phyloP scores from a whole-genome alignment of 2,113 vertebrate species.

The Athene noctua region DNA sequence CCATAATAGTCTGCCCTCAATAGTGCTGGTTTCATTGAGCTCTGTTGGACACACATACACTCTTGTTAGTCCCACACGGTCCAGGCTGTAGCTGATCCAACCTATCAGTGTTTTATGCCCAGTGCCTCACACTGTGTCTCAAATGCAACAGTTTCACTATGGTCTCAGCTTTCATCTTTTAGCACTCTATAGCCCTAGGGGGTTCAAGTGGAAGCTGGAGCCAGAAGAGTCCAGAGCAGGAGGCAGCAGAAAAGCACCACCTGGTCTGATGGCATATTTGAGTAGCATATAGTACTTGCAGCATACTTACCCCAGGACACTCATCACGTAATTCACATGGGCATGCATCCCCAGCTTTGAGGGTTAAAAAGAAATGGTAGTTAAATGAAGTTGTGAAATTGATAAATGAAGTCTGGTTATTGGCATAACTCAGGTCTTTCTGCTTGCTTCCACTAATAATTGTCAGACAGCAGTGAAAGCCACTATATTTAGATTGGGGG shows the following conservation, averaged over 20 bases:
- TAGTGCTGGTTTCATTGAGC: neutral
- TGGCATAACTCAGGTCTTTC: neutral
- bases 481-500: neutral
- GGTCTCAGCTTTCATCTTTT: neutral
- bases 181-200: neutral
- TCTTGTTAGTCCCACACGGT: rapidly evolving
- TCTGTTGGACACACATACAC: neutral
- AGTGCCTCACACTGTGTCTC: neutral
- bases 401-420: neutral
- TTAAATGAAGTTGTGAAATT: neutral
- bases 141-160: neutral
- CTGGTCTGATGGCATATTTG: neutral
- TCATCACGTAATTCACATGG: neutral
- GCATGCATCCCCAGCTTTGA: neutral
- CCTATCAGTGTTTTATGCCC: neutral
- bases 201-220: neutral
- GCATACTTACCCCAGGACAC: neutral
- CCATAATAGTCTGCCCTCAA: neutral
- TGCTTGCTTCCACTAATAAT: neutral
- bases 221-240: neutral
- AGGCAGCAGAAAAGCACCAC: neutral
- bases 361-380: neutral
- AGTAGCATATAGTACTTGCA: neutral
- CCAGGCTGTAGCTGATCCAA: neutral
- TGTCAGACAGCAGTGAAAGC: neutral